Conservation (phyloP, 1,140 invertebrate genomes). For the Ostrea edulis region DNA sequence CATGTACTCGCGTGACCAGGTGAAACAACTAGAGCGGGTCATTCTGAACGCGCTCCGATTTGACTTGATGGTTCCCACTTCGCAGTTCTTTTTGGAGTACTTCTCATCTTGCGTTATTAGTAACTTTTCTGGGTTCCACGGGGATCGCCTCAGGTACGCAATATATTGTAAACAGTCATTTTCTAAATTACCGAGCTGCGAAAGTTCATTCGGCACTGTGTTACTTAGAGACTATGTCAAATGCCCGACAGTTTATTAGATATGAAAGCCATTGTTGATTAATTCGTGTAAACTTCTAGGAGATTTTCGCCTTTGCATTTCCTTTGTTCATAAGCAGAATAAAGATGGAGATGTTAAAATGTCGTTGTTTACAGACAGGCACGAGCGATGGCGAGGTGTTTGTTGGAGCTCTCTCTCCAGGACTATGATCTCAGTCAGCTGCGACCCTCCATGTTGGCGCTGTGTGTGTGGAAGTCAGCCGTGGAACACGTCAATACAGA, state of each 20-base stretch:
- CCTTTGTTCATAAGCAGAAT: too few relatives aligned
- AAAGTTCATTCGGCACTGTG: too few relatives aligned
- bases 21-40: slow-evolving; percentile 65
- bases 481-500: slow-evolving; percentile 54
- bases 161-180: not conserved
- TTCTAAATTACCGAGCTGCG: too few relatives aligned
- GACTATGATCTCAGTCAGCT: slow-evolving; percentile 68
- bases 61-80: slow-evolving; percentile 66
- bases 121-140: slow-evolving; percentile 43
- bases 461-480: slow-evolving; percentile 65
- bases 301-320: too few relatives aligned
- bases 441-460: slow-evolving; percentile 64
- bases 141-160: slow-evolving; percentile 51
- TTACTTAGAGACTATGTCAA: too few relatives aligned
- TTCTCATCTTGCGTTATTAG: slow-evolving; percentile 58
- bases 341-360: too few relatives aligned
- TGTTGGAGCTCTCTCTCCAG: slow-evolving; percentile 64
- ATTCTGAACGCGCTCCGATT: slow-evolving; percentile 65
- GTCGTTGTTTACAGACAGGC: slow-evolving; percentile 61
- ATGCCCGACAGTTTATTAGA: too few relatives aligned
- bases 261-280: too few relatives aligned
- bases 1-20: slow-evolving; percentile 58
- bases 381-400: slow-evolving; percentile 57
- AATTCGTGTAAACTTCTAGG: too few relatives aligned
- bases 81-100: slow-evolving; percentile 69